Conservation (phyloP, 2,797 vertebrate species). For the Hydrocynus forskahlii region DNA sequence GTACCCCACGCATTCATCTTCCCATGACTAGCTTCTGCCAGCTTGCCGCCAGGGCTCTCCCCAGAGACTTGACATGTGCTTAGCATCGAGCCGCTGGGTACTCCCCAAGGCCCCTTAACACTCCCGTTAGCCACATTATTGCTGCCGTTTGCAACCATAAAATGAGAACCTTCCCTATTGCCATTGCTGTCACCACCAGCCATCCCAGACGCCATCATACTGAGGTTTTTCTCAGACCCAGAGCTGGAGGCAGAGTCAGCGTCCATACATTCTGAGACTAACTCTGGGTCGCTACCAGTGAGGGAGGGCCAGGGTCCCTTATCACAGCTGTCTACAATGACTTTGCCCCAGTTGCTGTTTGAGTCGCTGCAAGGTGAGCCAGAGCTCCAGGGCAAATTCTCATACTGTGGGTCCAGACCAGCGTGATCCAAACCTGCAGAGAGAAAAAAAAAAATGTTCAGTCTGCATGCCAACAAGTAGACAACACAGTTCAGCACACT, state of each 20-base stretch:
- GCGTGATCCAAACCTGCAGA: constrained; percentile 89
- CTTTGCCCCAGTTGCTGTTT: constrained; percentile 93
- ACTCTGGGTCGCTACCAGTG: constrained; percentile 88
- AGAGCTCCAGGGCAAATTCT: constrained; percentile 91
- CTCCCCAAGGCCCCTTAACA: constrained; percentile 81
- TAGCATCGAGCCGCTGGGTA: constrained; percentile 79
- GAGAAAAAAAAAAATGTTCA: background rate
- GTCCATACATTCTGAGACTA: constrained; percentile 94
- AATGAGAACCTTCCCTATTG: constrained; percentile 75
- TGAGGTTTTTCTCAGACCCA: constrained; percentile 89
- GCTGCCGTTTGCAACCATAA: constrained; percentile 78
- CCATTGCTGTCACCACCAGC: constrained; percentile 77
- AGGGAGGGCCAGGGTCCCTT: constrained; percentile 84
- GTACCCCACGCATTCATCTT: constrained; percentile 89
- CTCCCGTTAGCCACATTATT: constrained; percentile 90
- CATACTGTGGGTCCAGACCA: constrained; percentile 94
- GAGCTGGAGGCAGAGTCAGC: constrained; percentile 91
- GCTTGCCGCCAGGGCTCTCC: constrained; percentile 81
- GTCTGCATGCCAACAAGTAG: background rate
- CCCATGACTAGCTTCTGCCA: constrained; percentile 80
- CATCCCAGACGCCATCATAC: constrained; percentile 82
- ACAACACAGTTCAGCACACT: too few species aligned
- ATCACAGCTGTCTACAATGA: constrained; percentile 86
- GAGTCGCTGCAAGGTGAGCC: constrained; percentile 90
- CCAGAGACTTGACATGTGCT: constrained; percentile 84